phyloP scores from a whole-genome alignment of 30 jellyfish, hydroid and myxozoan species.

The Turritopsis rubra region DNA sequence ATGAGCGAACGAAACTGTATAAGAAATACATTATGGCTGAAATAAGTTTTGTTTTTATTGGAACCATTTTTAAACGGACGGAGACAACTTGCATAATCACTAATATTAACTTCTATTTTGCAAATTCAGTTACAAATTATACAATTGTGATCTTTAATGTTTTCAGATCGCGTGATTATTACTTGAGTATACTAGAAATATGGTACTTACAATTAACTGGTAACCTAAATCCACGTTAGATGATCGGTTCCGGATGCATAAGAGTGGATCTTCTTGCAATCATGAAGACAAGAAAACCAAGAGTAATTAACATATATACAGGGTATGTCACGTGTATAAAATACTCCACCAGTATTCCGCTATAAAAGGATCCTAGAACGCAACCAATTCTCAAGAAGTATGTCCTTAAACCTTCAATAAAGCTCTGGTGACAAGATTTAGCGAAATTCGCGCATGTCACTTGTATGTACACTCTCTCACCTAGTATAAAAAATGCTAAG shows the following conservation, averaged over 20 bases:
- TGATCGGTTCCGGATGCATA: neutral
- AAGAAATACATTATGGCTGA: too few relatives aligned
- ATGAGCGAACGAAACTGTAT: too few relatives aligned
- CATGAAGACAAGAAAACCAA: neutral
- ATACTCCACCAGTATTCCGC: neutral
- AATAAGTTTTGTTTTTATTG: too few relatives aligned
- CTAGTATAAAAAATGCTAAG: neutral
- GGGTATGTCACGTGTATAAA: neutral
- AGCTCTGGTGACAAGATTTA: neutral
- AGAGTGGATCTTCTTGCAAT: neutral
- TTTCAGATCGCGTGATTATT: too few relatives aligned
- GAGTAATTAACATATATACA: neutral
- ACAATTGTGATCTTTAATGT: too few relatives aligned
- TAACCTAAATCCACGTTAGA: too few relatives aligned
- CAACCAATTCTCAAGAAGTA: neutral
- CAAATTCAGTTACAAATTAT: too few relatives aligned
- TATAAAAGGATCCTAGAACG: neutral
- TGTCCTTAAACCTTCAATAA: neutral
- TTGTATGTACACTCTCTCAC: neutral
- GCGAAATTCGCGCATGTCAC: neutral
- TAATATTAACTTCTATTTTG: too few relatives aligned
- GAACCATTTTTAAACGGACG: too few relatives aligned
- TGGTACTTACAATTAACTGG: too few relatives aligned
- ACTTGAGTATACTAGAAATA: too few relatives aligned
- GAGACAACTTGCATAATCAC: too few relatives aligned